Conservation (phyloP, 2,113 vertebrate species). For the Empidonax alnorum region DNA sequence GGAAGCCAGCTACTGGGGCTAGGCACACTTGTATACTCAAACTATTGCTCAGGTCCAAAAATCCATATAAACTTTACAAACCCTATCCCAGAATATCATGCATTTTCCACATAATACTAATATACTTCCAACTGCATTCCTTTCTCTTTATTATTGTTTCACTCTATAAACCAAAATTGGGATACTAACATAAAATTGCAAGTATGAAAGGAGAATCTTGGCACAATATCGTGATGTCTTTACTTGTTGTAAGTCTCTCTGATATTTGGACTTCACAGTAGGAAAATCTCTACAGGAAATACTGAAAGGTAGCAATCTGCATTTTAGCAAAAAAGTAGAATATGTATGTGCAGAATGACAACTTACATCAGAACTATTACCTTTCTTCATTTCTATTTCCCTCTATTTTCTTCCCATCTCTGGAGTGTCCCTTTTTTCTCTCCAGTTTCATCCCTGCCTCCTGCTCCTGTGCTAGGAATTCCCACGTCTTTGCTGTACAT, state of each 20-base stretch:
- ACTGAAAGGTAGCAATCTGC: not conserved
- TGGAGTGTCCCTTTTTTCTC: not conserved
- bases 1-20: rapidly evolving
- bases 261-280: not conserved
- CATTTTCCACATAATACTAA: not conserved
- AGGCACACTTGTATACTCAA: not conserved
- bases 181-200: not conserved
- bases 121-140: not conserved
- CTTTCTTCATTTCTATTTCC: not conserved
- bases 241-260: not conserved
- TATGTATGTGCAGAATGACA: not conserved
- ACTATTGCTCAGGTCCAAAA: not conserved
- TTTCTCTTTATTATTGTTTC: not conserved
- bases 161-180: not conserved
- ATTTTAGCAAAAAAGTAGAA: not conserved
- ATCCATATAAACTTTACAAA: not conserved
- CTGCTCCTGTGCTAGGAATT: not conserved
- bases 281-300: not conserved
- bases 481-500: too few relatives aligned
- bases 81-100: not conserved
- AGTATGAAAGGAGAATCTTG: not conserved
- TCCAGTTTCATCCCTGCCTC: rapidly evolving
- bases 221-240: not conserved
- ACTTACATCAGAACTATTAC: not conserved
- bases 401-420: not conserved